These are phyloP conservation scores for Mormyrus hasselquistii DNA, from an alignment of 2,797 vertebrate genomes.

Conservation along the genomic window DNA sequence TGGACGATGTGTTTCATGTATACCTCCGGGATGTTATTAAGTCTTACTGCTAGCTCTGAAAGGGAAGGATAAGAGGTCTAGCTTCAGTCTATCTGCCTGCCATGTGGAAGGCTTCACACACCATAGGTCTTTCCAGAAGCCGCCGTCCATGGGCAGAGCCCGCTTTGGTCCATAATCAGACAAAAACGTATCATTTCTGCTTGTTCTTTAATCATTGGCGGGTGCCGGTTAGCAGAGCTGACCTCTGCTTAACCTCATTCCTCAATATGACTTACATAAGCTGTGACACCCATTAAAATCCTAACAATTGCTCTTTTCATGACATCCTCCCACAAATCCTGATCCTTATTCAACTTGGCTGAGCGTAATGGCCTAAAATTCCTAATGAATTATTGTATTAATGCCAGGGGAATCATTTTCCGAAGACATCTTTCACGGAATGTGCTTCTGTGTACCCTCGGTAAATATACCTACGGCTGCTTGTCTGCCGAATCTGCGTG, in stretches of 20 bases:
- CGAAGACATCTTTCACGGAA: slow-evolving; percentile 31
- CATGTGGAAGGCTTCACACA: slow-evolving; percentile 63
- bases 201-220: slow-evolving; percentile 21
- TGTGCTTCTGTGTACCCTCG: neutral
- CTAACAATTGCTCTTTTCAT: slow-evolving; percentile 43
- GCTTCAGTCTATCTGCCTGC: slow-evolving; percentile 70
- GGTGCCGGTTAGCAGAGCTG: slow-evolving; percentile 20
- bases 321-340: slow-evolving; percentile 28
- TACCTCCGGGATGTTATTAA: slow-evolving; percentile 98
- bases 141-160: neutral
- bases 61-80: slow-evolving; percentile 73
- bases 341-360: slow-evolving; percentile 14
- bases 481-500: neutral
- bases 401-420: slow-evolving; percentile 33
- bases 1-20: slow-evolving; percentile 90
- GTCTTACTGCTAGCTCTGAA: slow-evolving; percentile 81
- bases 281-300: slow-evolving; percentile 42
- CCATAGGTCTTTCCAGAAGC: slow-evolving; percentile 27
- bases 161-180: slow-evolving; percentile 27
- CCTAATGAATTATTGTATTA: slow-evolving; percentile 37
- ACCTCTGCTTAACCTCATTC: slow-evolving; percentile 42
- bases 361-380: slow-evolving; percentile 32
- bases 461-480: neutral
- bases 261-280: slow-evolving; percentile 36
- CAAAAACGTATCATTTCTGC: slow-evolving; percentile 15